Percentiles rank a stretch among this genome's conserved stretches.
These are phyloP conservation scores for Pithys albifrons DNA, from an alignment of 2,113 vertebrate genomes.

Conservation along the genomic window DNA sequence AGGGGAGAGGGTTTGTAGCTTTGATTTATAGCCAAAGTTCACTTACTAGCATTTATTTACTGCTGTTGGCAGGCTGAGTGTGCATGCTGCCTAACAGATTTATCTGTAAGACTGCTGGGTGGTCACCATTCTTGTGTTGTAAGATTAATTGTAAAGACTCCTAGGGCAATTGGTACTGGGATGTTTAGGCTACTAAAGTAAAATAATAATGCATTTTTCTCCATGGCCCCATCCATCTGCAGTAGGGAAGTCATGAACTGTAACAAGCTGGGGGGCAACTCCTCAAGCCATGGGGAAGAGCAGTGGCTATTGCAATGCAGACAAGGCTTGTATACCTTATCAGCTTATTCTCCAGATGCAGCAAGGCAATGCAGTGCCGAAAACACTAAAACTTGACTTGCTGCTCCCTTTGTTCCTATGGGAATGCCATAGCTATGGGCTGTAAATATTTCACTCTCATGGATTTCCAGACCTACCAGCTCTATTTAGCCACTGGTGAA, in stretches of 20 bases:
- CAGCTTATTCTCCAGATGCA: background rate
- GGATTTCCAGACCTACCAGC: background rate
- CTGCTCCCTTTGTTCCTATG: background rate
- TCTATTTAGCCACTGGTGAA: background rate
- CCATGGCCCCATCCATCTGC: background rate
- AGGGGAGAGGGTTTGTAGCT: background rate
- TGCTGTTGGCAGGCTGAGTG: background rate
- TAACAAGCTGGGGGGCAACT: background rate
- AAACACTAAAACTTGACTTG: background rate
- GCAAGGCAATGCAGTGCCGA: background rate
- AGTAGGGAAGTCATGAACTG: background rate
- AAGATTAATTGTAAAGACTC: slow-evolving; percentile 40
- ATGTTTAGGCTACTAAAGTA: background rate
- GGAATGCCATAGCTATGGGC: background rate
- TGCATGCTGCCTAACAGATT: slow-evolving; percentile 1
- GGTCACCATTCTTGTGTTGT: slow-evolving; percentile 19
- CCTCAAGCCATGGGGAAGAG: background rate
- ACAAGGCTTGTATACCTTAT: background rate
- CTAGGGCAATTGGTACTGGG: background rate
- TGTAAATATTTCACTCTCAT: background rate
- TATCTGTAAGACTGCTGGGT: slow-evolving; percentile 38
- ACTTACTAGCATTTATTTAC: background rate
- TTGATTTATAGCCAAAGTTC: slow-evolving; percentile 5
- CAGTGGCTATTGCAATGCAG: fast-evolving
- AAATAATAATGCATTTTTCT: slow-evolving; percentile 17